These are phyloP conservation scores for Campylorhamphus procurvoides DNA, from an alignment of 2,113 vertebrate genomes.

Conservation along the genomic window DNA sequence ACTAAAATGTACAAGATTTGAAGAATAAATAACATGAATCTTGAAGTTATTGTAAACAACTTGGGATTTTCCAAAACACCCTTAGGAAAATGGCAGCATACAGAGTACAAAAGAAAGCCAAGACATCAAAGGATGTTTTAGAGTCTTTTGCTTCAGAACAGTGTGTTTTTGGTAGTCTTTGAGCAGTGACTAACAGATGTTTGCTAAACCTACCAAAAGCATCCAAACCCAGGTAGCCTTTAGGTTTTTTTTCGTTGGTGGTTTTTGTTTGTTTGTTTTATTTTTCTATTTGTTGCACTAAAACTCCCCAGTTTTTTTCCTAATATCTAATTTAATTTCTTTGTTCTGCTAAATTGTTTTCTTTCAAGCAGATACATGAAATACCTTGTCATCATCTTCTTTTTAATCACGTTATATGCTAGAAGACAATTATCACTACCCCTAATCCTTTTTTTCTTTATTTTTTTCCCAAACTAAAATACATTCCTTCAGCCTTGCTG, in stretches of 20 bases:
- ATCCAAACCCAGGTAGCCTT: background rate
- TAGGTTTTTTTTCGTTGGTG: background rate
- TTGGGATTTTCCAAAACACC: background rate
- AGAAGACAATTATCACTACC: background rate
- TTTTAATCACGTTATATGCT: background rate
- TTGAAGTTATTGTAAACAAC: background rate
- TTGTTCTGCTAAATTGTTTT: background rate
- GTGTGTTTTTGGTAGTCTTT: background rate
- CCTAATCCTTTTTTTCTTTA: rapidly evolving
- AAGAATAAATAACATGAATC: background rate
- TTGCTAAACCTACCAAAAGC: background rate
- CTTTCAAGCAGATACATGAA: background rate
- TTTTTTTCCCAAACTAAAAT: background rate
- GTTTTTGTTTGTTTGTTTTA: background rate
- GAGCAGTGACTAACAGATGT: background rate
- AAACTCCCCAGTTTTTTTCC: rapidly evolving
- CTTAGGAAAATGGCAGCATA: background rate
- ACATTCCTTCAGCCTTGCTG: background rate
- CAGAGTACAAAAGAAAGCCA: background rate
- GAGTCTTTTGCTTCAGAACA: background rate
- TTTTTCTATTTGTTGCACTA: background rate
- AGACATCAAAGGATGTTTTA: background rate
- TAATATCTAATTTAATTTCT: background rate
- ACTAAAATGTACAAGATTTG: background rate
- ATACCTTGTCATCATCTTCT: background rate